Evolutionary conservation across 2,113 vertebrate genomes (phyloP).

Genomic region (Peromyscus leucopus): DNA sequence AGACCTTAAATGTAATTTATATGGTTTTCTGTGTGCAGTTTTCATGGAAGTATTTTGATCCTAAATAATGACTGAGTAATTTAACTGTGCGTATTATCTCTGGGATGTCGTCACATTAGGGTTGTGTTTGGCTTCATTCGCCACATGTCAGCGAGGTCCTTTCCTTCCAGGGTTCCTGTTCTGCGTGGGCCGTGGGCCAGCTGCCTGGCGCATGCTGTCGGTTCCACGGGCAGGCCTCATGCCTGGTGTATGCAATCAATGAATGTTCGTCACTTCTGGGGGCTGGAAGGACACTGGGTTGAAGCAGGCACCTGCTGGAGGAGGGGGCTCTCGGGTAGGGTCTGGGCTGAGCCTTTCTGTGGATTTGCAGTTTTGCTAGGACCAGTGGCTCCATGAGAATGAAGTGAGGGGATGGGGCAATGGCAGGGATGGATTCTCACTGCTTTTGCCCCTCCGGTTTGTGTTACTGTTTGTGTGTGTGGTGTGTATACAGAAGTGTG

Average conservation of each 20-base stretch:
- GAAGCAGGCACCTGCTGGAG: accelerated
- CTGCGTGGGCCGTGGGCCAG: conserved; percentile 7
- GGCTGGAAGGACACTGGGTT: background rate
- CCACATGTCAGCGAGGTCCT: conserved; percentile 80
- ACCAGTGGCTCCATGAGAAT: accelerated
- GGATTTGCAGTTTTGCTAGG: accelerated
- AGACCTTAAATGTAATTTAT: conserved; percentile 94
- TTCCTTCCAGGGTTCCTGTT: conserved; percentile 85
- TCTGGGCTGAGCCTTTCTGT: accelerated
- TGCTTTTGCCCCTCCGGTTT: background rate
- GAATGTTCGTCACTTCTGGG: background rate
- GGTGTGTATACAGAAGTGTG: background rate
- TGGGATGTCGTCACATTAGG: conserved; percentile 78
- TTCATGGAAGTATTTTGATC: conserved; percentile 83
- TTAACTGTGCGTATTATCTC: conserved; percentile 86
- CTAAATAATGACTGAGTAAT: conserved; percentile 86
- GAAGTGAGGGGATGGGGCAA: background rate
- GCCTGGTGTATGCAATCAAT: conserved; percentile 88
- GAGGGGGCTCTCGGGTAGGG: accelerated
- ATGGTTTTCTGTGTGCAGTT: conserved; percentile 87
- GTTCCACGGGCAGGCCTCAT: conserved; percentile 83
- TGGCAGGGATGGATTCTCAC: background rate
- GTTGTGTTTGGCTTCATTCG: conserved; percentile 76
- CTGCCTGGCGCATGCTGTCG: conserved; percentile 67
- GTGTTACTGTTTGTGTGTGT: background rate